phyloP scores from a whole-genome alignment of 2,888 invertebrate genomes.

The Diarsia mendica region DNA sequence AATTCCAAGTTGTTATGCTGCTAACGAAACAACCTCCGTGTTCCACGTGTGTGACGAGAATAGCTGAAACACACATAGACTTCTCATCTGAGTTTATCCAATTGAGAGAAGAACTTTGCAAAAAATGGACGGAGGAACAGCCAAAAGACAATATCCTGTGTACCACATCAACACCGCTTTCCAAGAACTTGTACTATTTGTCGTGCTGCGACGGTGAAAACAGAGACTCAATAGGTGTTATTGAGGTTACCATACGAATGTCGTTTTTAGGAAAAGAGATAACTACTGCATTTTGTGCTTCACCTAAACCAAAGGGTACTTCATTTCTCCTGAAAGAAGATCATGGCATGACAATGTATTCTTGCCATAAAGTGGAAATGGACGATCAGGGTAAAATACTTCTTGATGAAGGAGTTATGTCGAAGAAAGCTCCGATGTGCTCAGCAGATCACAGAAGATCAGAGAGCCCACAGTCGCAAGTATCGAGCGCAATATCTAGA shows the following conservation, averaged over 20 bases:
- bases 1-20: constrained; percentile 80
- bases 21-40: constrained; percentile 86
- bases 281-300: constrained; percentile 83
- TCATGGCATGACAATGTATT: constrained; percentile 86
- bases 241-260: constrained; percentile 84
- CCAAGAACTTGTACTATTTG: constrained; percentile 84
- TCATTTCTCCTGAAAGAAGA: constrained; percentile 81
- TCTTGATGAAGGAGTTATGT: constrained; percentile 82
- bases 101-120: constrained; percentile 83
- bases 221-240: constrained; percentile 83
- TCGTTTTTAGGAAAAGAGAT: constrained; percentile 88
- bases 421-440: constrained; percentile 70
- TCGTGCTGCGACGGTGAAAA: constrained; percentile 78
- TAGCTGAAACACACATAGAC: constrained; percentile 84
- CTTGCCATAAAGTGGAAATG: constrained; percentile 88
- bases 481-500: constrained; percentile 71
- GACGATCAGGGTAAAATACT: constrained; percentile 85
- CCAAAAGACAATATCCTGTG: constrained; percentile 84
- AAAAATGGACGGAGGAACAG: constrained; percentile 82
- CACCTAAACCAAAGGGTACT: constrained; percentile 78
- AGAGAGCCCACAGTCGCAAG: constrained; percentile 75
- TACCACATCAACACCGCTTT: constrained; percentile 83
- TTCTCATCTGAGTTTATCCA: constrained; percentile 80
- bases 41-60: constrained; percentile 81
- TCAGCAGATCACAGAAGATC: constrained; percentile 60